Conservation (phyloP, 1,140 invertebrate genomes). For the Tribolium madens region DNA sequence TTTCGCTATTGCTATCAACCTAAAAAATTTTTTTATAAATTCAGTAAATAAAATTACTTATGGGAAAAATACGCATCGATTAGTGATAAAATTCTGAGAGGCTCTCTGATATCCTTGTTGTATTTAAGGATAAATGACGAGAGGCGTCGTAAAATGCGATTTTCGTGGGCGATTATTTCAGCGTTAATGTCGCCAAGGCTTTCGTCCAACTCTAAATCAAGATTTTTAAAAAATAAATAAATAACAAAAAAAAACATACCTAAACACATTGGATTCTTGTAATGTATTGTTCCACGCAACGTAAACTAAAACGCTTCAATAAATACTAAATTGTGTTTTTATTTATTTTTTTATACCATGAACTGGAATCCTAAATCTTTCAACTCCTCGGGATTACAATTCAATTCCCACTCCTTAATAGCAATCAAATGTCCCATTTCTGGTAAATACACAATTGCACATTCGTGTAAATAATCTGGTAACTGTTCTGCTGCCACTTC, state of each 20-base stretch:
- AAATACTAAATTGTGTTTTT: not conserved
- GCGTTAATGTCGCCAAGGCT: slow-evolving; percentile 80
- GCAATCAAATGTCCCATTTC: slow-evolving; percentile 84
- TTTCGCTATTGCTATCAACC: slow-evolving; percentile 79
- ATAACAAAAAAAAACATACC: slow-evolving; percentile 67
- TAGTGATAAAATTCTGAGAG: slow-evolving; percentile 76
- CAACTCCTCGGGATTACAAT: slow-evolving; percentile 68
- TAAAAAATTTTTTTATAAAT: slow-evolving; percentile 66
- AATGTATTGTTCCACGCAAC: slow-evolving; percentile 71
- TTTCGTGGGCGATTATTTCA: slow-evolving; percentile 82
- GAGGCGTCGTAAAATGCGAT: slow-evolving; percentile 78
- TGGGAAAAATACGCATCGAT: slow-evolving; percentile 83
- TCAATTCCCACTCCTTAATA: slow-evolving; percentile 73
- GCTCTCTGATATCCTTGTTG: slow-evolving; percentile 70
- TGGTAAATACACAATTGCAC: slow-evolving; percentile 83
- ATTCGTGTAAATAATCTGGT: slow-evolving; percentile 75
- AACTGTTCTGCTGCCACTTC: slow-evolving; percentile 76
- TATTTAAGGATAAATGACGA: slow-evolving; percentile 75
- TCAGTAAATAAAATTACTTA: no score
- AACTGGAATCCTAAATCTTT: slow-evolving; percentile 76
- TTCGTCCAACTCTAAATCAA: slow-evolving; percentile 79
- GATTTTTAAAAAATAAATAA: slow-evolving; percentile 44
- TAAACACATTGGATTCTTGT: slow-evolving; percentile 80
- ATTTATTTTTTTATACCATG: slow-evolving; percentile 68
- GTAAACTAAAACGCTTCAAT: slow-evolving; percentile 51